Evolutionary conservation across 2,797 vertebrate species (phyloP), one percentile per base, ranked within the genome.

Genomic region (Cossypha heuglini): DNA sequence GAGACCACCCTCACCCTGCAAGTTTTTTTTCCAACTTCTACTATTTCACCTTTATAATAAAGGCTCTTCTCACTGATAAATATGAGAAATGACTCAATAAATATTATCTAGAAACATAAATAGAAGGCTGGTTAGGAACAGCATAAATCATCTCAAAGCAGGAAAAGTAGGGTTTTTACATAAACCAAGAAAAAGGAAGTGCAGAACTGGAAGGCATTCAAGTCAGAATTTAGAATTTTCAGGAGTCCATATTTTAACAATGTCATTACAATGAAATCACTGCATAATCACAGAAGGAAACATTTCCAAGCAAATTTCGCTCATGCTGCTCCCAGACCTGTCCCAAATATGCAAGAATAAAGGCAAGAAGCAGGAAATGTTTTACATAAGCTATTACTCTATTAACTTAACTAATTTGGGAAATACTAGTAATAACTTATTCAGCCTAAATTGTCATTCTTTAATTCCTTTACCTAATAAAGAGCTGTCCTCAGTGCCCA

Each of bases 341-440:
- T 94, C 84, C 71, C 29, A 87, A 94, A 85, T 67, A 79, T 1
- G 5, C 29, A 85, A 52, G 29, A 92, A 93, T 72, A 67, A 82
- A 88, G 75, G 28, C 55, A 82, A 87, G 67, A 85, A 48, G 21
- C 26, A 71, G 26, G 17, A 93, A 93, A 87, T 61, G 24, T 77
- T 94, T 93, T 92, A 96, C 93, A 91, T 87, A 89, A 68, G 37
- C 42, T 87, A 48, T 49, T 76, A 74, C 31, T 79, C 55, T 59
- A 89, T 77, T 91, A 92, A 88, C n/a, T 90, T 86, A 46, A 90
- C 22, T 38, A 71, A 71, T 58, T 21, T 82, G 81, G 74, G 86
- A 95, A 89, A 81, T 38, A 48, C 10, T 40, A 79, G 45, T 63
- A 91, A 48, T 85, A 91, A 80, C 33, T 84, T 93, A 66, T 9